Evolutionary conservation across 2,888 invertebrate genomes (phyloP).

Genomic region (Lissocephala sabroskyi): DNA sequence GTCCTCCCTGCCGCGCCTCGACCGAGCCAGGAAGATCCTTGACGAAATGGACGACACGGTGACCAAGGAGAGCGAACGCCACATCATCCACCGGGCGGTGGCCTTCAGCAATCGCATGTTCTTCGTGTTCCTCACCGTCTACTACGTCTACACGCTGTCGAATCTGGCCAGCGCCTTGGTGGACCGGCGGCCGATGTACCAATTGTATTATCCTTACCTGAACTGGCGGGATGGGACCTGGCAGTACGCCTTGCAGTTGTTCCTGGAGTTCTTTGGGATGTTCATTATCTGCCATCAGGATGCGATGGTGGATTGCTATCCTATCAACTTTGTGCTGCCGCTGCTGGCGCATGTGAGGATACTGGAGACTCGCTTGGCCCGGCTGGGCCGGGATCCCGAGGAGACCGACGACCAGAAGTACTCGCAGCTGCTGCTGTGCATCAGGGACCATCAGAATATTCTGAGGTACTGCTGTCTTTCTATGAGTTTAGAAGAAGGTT

Average conservation of each 20-base stretch:
- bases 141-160: slow-evolving; percentile 18
- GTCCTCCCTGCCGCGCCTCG: slow-evolving; percentile 14
- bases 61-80: slow-evolving; percentile 10
- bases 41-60: slow-evolving; percentile 26
- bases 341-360: slow-evolving; percentile 27
- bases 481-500: too few species aligned
- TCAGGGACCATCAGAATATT: slow-evolving; percentile 33
- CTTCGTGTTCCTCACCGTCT: slow-evolving; percentile 14
- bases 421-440: slow-evolving; percentile 26
- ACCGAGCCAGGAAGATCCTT: slow-evolving; percentile 18
- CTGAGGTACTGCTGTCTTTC: slow-evolving; percentile 20
- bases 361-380: slow-evolving; percentile 19
- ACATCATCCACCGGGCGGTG: slow-evolving; percentile 16
- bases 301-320: slow-evolving; percentile 25
- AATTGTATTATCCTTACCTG: slow-evolving; percentile 27
- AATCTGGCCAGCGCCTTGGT: slow-evolving; percentile 16
- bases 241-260: slow-evolving; percentile 20
- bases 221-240: slow-evolving; percentile 20
- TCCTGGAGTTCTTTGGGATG: slow-evolving; percentile 23
- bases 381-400: slow-evolving; percentile 17
- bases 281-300: slow-evolving; percentile 26
- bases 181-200: slow-evolving; percentile 27
- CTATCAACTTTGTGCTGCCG: slow-evolving; percentile 24
- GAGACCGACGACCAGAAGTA: slow-evolving; percentile 17
- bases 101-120: slow-evolving; percentile 18